phyloP scores from a whole-genome alignment of 2,888 invertebrate species.

The Amiota communis region DNA sequence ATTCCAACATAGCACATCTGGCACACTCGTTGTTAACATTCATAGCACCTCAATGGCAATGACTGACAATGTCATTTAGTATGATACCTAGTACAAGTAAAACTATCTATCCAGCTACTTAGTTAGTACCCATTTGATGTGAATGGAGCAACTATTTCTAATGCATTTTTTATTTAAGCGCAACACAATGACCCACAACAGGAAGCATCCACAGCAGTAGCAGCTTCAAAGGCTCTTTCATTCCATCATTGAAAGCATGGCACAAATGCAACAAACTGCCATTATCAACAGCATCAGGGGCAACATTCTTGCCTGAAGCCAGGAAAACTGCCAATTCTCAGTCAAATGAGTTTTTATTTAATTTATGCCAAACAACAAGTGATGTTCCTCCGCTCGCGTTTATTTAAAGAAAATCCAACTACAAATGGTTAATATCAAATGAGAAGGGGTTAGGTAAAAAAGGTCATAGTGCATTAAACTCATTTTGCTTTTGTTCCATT shows the following conservation, averaged over 20 bases:
- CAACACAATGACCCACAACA: not conserved
- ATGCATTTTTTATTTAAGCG: constrained; percentile 22
- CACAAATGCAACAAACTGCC: constrained; percentile 12
- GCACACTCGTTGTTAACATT: not conserved
- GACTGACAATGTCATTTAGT: constrained; percentile 26
- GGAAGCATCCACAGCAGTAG: not conserved
- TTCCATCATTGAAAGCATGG: not conserved
- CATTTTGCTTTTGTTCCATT: too few relatives aligned
- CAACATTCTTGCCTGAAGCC: constrained; percentile 1
- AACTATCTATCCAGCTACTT: not conserved
- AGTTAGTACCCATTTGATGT: not conserved
- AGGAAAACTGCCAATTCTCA: not conserved
- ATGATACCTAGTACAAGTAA: not conserved
- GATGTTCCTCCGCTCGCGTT: not conserved
- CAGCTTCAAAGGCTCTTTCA: not conserved
- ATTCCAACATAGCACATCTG: not conserved
- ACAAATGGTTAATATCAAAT: constrained; percentile 6
- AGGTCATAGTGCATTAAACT: constrained; percentile 21
- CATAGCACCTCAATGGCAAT: not conserved
- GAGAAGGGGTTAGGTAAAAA: constrained; percentile 4
- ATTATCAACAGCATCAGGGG: not conserved
- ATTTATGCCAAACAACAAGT: constrained; percentile 30
- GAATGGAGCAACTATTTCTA: constrained; percentile 16
- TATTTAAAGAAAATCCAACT: not conserved
- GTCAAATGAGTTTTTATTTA: constrained; percentile 30